Evolutionary conservation across 2,888 invertebrate genomes (phyloP).

Genomic region (Blastobasis adustella): DNA sequence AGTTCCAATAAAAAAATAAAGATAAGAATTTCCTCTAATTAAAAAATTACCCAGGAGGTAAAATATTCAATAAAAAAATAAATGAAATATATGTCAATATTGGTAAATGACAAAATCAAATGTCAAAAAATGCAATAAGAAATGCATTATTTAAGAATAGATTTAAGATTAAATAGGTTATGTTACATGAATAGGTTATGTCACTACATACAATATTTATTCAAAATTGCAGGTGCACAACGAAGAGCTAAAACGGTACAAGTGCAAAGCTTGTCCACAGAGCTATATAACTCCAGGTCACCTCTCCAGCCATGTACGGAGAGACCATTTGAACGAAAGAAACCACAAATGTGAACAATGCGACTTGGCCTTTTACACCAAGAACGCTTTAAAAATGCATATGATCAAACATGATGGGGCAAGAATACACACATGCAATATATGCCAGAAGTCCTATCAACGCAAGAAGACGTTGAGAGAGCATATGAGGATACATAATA

Average conservation of each 20-base stretch:
- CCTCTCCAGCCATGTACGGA: conserved; percentile 54
- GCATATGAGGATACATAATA: conserved; percentile 62
- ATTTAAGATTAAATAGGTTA: no score
- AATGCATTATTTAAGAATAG: no score
- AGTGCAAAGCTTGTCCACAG: conserved; percentile 62
- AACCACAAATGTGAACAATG: conserved; percentile 71
- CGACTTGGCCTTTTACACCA: conserved; percentile 67
- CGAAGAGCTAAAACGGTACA: conserved; percentile 60
- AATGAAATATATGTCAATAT: no score
- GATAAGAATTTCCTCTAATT: no score
- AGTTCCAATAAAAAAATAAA: no score
- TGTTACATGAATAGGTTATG: no score
- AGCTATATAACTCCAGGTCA: conserved; percentile 67
- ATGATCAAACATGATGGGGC: conserved; percentile 73
- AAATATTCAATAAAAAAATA: no score
- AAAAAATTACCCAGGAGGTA: no score
- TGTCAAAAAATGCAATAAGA: no score
- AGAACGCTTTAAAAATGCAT: conserved; percentile 72
- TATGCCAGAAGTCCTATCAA: conserved; percentile 68
- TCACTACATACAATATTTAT: no score
- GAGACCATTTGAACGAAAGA: conserved; percentile 60
- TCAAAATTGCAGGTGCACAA: conserved; percentile 25
- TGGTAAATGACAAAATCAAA: no score
- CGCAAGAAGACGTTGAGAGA: conserved; percentile 59
- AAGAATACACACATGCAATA: conserved; percentile 63